Evolutionary conservation across 1,140 invertebrate genomes (phyloP), one percentile per base, ranked within the genome.

Genomic region (Macrosteles quadrilineatus): DNA sequence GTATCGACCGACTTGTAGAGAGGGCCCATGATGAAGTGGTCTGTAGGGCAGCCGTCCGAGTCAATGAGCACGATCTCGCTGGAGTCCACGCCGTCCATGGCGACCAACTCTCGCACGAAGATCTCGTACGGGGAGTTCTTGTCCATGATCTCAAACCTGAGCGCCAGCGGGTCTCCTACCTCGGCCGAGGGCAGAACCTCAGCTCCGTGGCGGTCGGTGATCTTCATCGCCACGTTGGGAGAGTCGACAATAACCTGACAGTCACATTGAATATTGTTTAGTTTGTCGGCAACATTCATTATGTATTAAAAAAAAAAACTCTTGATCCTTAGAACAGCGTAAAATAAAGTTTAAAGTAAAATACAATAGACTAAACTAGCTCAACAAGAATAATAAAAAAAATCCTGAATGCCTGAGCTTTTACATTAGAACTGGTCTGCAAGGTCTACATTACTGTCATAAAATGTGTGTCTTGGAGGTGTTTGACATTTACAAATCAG

Each of bases 201-300:
- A 77, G 87, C 90, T 59, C 90, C 91, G 74, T 85, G 89, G 45
- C 91, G 86, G 77, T 92, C 91, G n/a, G 92, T 96, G 76, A 96
- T 95, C 78, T 92, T 92, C 95, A 97, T 97, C 1, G 93, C 90
- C 32, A 97, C 94, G 81, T 96, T 96, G 23, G 94, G 94, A 57
- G 94, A 95, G 77, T 95, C 93, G 19, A 97, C 94, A 73, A 94
- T 80, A 2, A 83, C 80, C 31, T 81, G 78, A 3, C 3, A 19
- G 32, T 19, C 4, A 64, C 23, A 64, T n/a, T n/a, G n/a, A n/a
- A n/a, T n/a, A n/a, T n/a, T n/a, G n/a, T n/a, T n/a, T n/a, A n/a
- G n/a, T n/a, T n/a, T n/a, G n/a, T n/a, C n/a, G n/a, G n/a, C n/a
- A n/a, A n/a, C n/a, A n/a, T n/a, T n/a, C n/a, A n/a, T n/a, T n/a